Evolutionary conservation across 2,888 invertebrate genomes (phyloP), one percentile per base, ranked within the genome.

Genomic region (Caenorhabditis sp.): DNA sequence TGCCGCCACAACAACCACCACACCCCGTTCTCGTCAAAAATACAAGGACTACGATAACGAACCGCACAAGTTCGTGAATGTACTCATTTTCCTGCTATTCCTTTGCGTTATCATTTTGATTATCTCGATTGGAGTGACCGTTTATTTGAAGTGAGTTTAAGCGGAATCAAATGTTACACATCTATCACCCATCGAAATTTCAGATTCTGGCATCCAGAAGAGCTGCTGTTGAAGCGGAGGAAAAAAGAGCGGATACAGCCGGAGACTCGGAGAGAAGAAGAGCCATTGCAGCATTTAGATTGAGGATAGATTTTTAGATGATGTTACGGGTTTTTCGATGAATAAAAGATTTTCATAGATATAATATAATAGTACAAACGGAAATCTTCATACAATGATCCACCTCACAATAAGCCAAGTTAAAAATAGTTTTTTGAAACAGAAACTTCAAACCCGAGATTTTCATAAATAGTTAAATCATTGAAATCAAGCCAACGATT

Each of bases 51-150:
- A 75, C 44, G 80, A 80, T 16, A 63, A 84, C 44, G 79, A 75
- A 24, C 80, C 83, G 2, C 83, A 84, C 26, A 84, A 84, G 51
- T 80, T 87, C 24, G 82, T 87, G 38, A 87, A 85, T 38, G 83
- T 83, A 16, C 81, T 87, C 69, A 85, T 87, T 10, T 85, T 87
- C 76, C 66, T 85, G 16, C 77, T 87, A 14, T 85, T 87, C 61
- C 41, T 85, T 10, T 84, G 84, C 31, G 83, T 87, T 6, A 81
- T 87, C 47, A 72, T 85, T 24, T 77, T 87, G 14, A 80, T 85
- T 10, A 80, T 85, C 14, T 82, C 87, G 1, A 84, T 87, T 19
- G 87, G 82, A 44, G 79, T 85, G 61, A 87, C 85, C 2, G 77
- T 87, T 12, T 87, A 86, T 51, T 76, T 83, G 49, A 82, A 85